Conservation (phyloP, 2,888 invertebrate genomes). For the Serrognathus titanus region DNA sequence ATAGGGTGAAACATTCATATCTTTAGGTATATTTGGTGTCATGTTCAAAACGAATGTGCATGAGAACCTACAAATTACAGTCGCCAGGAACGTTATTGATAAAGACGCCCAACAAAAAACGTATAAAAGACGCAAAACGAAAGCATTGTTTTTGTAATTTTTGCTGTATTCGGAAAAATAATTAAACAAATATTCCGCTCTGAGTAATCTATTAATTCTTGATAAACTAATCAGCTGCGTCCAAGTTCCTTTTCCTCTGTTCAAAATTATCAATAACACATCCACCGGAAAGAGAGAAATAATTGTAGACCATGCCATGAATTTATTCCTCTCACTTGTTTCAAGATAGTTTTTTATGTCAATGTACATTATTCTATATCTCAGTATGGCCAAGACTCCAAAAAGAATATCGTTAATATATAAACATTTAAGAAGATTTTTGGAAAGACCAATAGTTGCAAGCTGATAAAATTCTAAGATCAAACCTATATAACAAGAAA, state of each 20-base stretch:
- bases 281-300: slow-evolving; percentile 13
- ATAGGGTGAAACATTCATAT: neutral
- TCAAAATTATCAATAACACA: slow-evolving; percentile 4
- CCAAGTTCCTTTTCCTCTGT: neutral
- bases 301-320: slow-evolving; percentile 4
- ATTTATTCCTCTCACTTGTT: neutral
- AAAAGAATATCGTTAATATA: too few species aligned
- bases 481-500: too few species aligned
- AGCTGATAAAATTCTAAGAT: too few species aligned
- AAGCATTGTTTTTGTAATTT: too few species aligned
- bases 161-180: slow-evolving; percentile 5
- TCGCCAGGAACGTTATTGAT: neutral
- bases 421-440: too few species aligned
- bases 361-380: too few species aligned
- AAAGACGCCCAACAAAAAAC: neutral
- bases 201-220: slow-evolving; percentile 13
- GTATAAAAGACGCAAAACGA: neutral
- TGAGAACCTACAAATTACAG: neutral
- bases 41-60: slow-evolving; percentile 3
- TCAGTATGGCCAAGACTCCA: too few species aligned
- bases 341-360: too few species aligned
- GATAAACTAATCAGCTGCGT: neutral
- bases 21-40: neutral
- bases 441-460: too few species aligned
- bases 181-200: slow-evolving; percentile 7